A percentile compares a stretch with the other conserved stretches of the same genome.
Conservation (phyloP, 2,797 vertebrate genomes). For the Masticophis lateralis region DNA sequence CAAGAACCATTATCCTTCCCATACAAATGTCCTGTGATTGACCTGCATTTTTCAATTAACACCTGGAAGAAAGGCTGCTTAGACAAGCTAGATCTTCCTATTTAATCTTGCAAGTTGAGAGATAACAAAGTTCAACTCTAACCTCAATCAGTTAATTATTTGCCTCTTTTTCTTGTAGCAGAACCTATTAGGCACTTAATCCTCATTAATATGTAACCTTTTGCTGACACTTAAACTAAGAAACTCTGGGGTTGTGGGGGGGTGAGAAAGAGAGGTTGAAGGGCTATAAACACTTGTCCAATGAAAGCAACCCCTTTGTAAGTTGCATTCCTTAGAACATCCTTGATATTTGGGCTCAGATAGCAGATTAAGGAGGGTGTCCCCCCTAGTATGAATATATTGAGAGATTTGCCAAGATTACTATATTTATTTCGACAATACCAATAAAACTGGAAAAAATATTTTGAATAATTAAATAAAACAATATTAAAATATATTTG, state of each 20-base stretch:
- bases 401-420: too few species aligned
- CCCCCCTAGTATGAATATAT: not conserved
- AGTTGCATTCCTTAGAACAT: not conserved
- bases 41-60: not conserved
- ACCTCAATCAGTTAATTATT: not conserved
- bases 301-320: not conserved
- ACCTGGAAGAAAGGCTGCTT: not conserved
- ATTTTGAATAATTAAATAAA: too few species aligned
- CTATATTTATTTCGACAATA: too few species aligned
- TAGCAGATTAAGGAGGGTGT: not conserved
- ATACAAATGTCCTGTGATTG: not conserved
- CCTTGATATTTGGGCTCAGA: not conserved
- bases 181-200: not conserved
- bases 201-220: not conserved
- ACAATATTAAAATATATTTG: too few species aligned
- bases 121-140: not conserved
- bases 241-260: not conserved
- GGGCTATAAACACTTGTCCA: not conserved
- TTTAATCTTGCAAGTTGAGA: not conserved
- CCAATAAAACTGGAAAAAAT: too few species aligned
- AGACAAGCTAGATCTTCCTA: not conserved
- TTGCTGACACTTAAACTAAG: not conserved
- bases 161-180: not conserved
- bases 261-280: not conserved
- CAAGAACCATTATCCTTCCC: not conserved